Base-by-base conservation (phyloP, 2,797 vertebrate species). In the Sciurus vulgaris region DNA sequence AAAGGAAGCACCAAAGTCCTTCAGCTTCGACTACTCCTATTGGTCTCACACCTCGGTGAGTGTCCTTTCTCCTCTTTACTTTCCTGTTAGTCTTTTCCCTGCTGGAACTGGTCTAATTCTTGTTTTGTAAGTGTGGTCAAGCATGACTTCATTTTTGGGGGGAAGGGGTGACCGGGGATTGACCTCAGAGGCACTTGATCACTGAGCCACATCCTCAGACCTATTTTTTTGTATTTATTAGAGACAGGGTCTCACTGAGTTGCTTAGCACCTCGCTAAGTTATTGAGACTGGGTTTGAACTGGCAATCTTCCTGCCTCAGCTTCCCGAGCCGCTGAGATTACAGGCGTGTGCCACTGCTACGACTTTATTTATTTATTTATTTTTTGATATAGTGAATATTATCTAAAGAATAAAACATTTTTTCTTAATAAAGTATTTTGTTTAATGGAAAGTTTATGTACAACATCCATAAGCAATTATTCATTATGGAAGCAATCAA, bases 11-110 rank as follows among this genome's bases (percentile, higher is more conserved):
- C 99, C 99, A 96, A 99, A 99, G 98, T 99, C 99, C 93, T 99
- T 99, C 99, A 99, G 99, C 98, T 99, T 99, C 96, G 99, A 99
- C 98, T 99, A 99, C 96, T 99, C 99, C 28, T 99, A 99, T 28
- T 99, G 99, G 99, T 99, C 99, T 77, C 99, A 99, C 97, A 99
- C 99, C 74, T 99, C 99, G 95, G 99, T 99, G 98, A 99, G 99
- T 95, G 14, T 33, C 0, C 61, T 69, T 33, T 44, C 18, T 20
- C 4, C 26, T 35, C 10, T 18, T 51, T 28, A n/a, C 24, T 63
- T 94, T 41, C 24, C 26, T 22, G 4, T 81, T 56, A 41, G 17
- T 47, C 28, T 74, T 81, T 82, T 67, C 20, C 33, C 33, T 65
- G 24, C 35, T 56, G 63, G 26, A 51, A 15, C 44, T 47, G 41